Evolutionary conservation across 2,113 vertebrate genomes (phyloP), one percentile per base, ranked within the genome.

Genomic region (Hepsetus odoe): DNA sequence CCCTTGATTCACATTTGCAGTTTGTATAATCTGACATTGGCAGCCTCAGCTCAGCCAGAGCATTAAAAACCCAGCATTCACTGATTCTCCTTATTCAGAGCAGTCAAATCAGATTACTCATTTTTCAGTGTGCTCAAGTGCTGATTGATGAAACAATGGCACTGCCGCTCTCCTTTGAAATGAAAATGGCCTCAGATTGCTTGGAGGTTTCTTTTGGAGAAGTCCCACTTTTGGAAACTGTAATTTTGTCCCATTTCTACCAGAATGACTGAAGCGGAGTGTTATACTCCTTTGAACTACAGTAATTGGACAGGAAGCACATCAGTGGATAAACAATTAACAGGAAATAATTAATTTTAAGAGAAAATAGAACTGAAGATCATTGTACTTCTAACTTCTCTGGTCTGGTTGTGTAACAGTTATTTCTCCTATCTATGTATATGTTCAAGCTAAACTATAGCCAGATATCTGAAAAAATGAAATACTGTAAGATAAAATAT

Each of bases 231-330:
- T 65, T 38, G 33, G n/a, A 65, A 38, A 38, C 61, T 65, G 35
- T 65, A 65, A 65, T 65, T 65, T 35, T 38, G 33, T 65, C n/a
- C 61, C 35, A 38, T 38, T 65, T 65, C 61, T 32, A 2, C 32
- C 7, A 33, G n/a, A 32, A 61, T 14, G 58, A 62, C 59, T 65
- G 32, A 35, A 38, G 20, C 26, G 16, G 8, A 14, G n/a, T 32
- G 5, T 62, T 10, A 6, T 22, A 18, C 20, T 35, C 33, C 32
- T 65, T 22, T 65, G 61, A 62, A 65, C 61, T 28, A 35, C 61
- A 20, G 6, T 65, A 64, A 64, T 33, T 64, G 59, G 28, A 64
- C 18, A 32, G 35, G 32, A 33, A 65, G 61, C 35, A 65, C 32
- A 38, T 65, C 18, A 33, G 7, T 14, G 32, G 32, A 38, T 38